A percentile compares a stretch with the other conserved stretches of the same genome.
Conservation (phyloP, 2,113 vertebrate genomes). For the Tautogolabrus adspersus region DNA sequence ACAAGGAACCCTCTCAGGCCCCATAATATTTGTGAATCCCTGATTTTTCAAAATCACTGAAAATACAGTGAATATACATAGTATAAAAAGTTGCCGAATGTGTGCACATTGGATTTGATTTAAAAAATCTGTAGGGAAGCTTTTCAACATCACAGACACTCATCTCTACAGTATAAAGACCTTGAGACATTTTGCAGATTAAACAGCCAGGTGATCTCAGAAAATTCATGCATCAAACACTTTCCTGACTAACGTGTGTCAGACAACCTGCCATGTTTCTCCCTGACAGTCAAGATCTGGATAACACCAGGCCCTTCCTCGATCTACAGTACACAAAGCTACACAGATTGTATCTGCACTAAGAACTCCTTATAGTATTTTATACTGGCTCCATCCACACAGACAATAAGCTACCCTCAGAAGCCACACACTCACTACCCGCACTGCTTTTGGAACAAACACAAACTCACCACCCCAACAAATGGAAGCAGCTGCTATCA, state of each 20-base stretch:
- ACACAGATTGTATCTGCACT: constrained; percentile 15
- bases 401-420: constrained; percentile 48
- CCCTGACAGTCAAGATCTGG: constrained; percentile 29
- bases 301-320: constrained; percentile 42
- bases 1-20: background rate
- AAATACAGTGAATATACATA: background rate
- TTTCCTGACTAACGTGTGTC: constrained; percentile 31
- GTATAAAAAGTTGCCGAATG: too few species aligned
- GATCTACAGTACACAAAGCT: constrained; percentile 16
- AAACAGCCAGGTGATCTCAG: background rate
- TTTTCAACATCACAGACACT: background rate
- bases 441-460: constrained; percentile 53
- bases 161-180: constrained; percentile 25
- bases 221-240: constrained; percentile 13
- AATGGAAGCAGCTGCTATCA: constrained; percentile 75
- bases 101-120: too few species aligned
- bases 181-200: constrained; percentile 2
- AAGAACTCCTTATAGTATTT: background rate
- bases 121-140: background rate
- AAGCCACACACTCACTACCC: constrained; percentile 28
- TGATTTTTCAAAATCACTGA: background rate
- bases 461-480: constrained; percentile 65
- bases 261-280: constrained; percentile 24
- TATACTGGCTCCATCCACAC: constrained; percentile 17
- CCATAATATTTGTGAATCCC: background rate